Evolutionary conservation across 2,113 vertebrate species (phyloP).

Genomic region (Spea bombifrons): DNA sequence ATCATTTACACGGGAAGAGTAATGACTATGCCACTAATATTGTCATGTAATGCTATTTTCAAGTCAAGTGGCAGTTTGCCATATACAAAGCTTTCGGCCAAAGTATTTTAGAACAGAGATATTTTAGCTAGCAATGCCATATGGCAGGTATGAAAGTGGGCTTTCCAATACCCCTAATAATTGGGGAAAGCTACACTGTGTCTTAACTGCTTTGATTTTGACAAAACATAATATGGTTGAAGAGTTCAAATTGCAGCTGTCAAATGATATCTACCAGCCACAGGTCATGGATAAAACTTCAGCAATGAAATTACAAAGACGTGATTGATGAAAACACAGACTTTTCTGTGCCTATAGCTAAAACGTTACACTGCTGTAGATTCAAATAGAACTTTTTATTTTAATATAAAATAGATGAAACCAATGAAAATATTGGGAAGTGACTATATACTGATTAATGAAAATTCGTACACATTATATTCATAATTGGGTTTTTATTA

Average conservation of each 20-base stretch:
- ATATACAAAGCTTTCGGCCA: constrained; percentile 38
- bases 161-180: constrained; percentile 12
- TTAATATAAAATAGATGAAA: too few species aligned
- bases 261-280: neutral
- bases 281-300: neutral
- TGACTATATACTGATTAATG: too few species aligned
- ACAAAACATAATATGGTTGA: constrained; percentile 20
- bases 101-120: constrained; percentile 40
- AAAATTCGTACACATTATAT: too few species aligned
- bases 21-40: constrained; percentile 47
- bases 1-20: constrained; percentile 39
- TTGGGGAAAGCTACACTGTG: constrained; percentile 11
- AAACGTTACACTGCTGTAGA: too few species aligned
- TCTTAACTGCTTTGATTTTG: constrained; percentile 7
- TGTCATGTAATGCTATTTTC: constrained; percentile 46
- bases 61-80: constrained; percentile 41
- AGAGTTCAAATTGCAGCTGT: constrained; percentile 9
- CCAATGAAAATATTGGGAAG: too few species aligned
- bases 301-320: neutral
- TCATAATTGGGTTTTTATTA: too few species aligned
- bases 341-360: neutral
- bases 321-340: constrained; percentile 5
- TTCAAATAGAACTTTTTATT: too few species aligned
- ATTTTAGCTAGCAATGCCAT: constrained; percentile 21
- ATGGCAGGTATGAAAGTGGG: constrained; percentile 27